Evolutionary conservation across 2,113 vertebrate species (phyloP).

Genomic region (Theristicus caerulescens): DNA sequence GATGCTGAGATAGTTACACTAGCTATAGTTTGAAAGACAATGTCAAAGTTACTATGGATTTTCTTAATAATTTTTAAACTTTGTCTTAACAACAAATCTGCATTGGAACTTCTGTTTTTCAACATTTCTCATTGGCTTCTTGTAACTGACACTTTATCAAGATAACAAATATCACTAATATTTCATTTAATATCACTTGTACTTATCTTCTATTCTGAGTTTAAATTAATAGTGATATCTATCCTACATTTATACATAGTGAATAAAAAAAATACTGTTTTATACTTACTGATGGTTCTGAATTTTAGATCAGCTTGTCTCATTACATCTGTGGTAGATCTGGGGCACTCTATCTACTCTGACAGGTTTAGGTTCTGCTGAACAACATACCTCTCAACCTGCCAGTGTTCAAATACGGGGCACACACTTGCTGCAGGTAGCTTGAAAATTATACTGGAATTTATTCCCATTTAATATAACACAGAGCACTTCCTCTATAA

Average conservation of each 20-base stretch:
- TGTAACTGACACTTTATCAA: not conserved
- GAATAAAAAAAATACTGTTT: constrained; percentile 42
- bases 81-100: not conserved
- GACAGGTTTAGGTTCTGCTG: constrained; percentile 52
- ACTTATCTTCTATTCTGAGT: not conserved
- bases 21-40: not conserved
- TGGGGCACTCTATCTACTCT: not conserved
- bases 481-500: not conserved
- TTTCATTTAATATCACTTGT: not conserved
- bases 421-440: not conserved
- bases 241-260: not conserved
- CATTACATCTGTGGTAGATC: constrained; percentile 30
- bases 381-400: constrained; percentile 41
- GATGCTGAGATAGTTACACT: not conserved
- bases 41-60: not conserved
- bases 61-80: not conserved
- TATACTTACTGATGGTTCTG: constrained; percentile 42
- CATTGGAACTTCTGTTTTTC: not conserved
- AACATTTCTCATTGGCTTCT: not conserved
- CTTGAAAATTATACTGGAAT: constrained; percentile 21
- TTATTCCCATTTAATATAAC: not conserved
- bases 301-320: constrained; percentile 62
- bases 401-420: constrained; percentile 17
- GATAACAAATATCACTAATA: not conserved
- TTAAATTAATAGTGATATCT: not conserved